Evolutionary conservation across 2,113 vertebrate genomes (phyloP).

Genomic region (Percina caprodes): DNA sequence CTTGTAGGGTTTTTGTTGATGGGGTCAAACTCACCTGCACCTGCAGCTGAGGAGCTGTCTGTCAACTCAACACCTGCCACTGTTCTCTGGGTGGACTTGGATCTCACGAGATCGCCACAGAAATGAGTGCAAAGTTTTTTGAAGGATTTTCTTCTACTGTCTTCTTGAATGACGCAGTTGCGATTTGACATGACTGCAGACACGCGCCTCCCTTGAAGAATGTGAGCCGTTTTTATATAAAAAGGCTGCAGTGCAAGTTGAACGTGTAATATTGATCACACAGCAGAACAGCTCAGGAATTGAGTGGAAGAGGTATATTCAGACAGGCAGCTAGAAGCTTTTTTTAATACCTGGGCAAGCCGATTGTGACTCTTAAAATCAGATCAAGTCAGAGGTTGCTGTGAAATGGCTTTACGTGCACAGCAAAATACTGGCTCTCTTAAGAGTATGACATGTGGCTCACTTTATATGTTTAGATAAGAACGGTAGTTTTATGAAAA

Average conservation of each 20-base stretch:
- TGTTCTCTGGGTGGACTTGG: slow-evolving; percentile 11
- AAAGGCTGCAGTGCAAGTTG: background rate
- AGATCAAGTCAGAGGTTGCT: background rate
- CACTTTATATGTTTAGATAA: background rate
- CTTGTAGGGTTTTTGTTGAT: slow-evolving; percentile 47
- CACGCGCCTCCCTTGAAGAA: slow-evolving; percentile 1
- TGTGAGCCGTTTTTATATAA: background rate
- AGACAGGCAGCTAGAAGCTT: background rate
- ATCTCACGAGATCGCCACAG: background rate
- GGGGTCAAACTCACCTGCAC: slow-evolving; percentile 70
- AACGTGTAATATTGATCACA: slow-evolving; percentile 17
- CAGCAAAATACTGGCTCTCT: background rate
- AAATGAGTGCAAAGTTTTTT: slow-evolving; percentile 17
- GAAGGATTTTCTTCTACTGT: background rate
- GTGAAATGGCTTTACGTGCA: background rate
- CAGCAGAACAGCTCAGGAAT: slow-evolving; percentile 21
- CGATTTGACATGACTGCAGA: slow-evolving; percentile 3
- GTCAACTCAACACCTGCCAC: slow-evolving; percentile 63
- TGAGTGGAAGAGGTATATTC: slow-evolving; percentile 24
- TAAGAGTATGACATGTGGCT: background rate
- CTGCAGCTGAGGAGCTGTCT: slow-evolving; percentile 72
- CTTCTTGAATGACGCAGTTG: background rate
- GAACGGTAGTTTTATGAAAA: background rate
- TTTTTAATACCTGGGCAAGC: background rate
- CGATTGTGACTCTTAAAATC: background rate